phyloP scores from a whole-genome alignment of 2,888 invertebrate species.

The Patella ulyssiponensis region DNA sequence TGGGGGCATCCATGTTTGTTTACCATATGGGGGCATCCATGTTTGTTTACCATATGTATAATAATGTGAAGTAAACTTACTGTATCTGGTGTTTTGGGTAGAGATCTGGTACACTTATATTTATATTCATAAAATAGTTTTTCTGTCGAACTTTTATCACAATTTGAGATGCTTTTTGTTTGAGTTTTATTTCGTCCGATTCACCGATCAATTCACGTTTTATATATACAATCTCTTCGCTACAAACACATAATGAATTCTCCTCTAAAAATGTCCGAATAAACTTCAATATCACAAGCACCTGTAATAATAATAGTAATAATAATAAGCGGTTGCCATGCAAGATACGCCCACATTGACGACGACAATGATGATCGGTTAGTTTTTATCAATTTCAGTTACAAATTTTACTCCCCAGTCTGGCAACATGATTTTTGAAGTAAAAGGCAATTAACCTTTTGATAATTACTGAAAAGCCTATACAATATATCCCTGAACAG shows the following conservation, averaged over 20 bases:
- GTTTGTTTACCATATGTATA: no score
- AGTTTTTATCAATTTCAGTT: no score
- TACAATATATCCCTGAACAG: no score
- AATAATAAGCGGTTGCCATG: neutral
- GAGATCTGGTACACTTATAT: constrained; percentile 77
- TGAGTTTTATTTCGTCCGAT: constrained; percentile 78
- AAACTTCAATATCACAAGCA: constrained; percentile 77
- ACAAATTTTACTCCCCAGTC: no score
- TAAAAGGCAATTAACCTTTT: no score
- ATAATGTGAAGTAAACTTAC: constrained; percentile 65
- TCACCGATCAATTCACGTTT: constrained; percentile 74
- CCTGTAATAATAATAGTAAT: constrained; percentile 64
- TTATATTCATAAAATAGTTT: constrained; percentile 78
- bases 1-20: no score
- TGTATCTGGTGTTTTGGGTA: constrained; percentile 77
- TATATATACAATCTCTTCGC: constrained; percentile 80
- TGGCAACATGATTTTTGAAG: no score
- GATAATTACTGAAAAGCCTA: no score
- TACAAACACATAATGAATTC: constrained; percentile 81
- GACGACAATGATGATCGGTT: no score
- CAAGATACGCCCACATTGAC: no score
- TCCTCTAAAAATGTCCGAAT: constrained; percentile 79
- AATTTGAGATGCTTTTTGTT: constrained; percentile 79
- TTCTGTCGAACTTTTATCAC: constrained; percentile 76
- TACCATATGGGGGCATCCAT: no score